Evolutionary conservation across 2,888 invertebrate genomes (phyloP).

Genomic region (Brachyptera risi): DNA sequence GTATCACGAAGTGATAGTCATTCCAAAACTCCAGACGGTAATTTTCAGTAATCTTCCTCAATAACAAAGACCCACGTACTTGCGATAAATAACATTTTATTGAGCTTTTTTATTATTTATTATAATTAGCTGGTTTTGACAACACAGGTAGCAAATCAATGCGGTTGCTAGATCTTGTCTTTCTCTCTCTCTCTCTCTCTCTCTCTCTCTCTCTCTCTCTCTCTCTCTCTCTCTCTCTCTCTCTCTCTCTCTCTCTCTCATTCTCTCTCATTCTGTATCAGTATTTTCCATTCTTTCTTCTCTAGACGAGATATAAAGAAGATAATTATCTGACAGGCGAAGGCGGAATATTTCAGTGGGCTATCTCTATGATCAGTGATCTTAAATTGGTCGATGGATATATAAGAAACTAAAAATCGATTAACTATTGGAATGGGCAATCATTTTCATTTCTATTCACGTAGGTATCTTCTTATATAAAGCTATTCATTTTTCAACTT

Average conservation of each 20-base stretch:
- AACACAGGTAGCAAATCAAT: constrained; percentile 21
- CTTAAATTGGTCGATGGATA: not conserved
- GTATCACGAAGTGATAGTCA: not conserved
- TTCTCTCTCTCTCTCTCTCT: constrained; percentile 2
- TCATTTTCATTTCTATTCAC: too few species aligned
- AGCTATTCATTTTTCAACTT: not conserved
- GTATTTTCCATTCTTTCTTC: too few species aligned
- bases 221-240: not conserved
- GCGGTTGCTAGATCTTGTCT: not conserved
- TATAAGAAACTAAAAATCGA: not conserved
- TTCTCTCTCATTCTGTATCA: too few species aligned
- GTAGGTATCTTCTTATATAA: not conserved
- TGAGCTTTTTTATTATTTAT: constrained; percentile 18
- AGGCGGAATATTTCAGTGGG: constrained; percentile 5
- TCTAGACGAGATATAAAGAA: constrained; percentile 2
- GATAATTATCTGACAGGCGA: constrained; percentile 11
- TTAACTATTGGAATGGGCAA: not conserved
- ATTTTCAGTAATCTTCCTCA: constrained; percentile 13
- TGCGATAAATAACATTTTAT: constrained; percentile 19
- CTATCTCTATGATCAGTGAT: constrained; percentile 2
- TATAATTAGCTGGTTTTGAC: constrained; percentile 20
- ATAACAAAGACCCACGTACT: constrained; percentile 18
- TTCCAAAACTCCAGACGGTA: constrained; percentile 1
- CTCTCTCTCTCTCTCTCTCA: not conserved
- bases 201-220: not conserved